Percentiles rank a stretch among this genome's conserved stretches.
Conservation (phyloP, 2,888 invertebrate genomes). For the Epinotia bilunana region DNA sequence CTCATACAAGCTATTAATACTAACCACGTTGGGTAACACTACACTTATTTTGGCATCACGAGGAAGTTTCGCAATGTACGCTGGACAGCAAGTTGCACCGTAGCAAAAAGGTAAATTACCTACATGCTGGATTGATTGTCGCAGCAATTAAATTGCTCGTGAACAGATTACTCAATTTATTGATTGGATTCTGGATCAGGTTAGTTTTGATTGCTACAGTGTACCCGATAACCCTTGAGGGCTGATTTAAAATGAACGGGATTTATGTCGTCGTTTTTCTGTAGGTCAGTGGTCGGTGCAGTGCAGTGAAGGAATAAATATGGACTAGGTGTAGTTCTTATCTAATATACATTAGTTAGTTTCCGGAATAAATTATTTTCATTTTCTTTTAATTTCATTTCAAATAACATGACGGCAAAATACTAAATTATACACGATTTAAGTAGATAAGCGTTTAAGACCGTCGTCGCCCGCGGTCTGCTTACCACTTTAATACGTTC, state of each 20-base stretch:
- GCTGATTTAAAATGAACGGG: not conserved
- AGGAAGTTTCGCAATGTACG: slow-evolving; percentile 37
- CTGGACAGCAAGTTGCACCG: slow-evolving; percentile 36
- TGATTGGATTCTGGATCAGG: slow-evolving; percentile 15
- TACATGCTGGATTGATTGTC: slow-evolving; percentile 38
- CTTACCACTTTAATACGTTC: not conserved
- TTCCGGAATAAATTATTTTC: too few species aligned
- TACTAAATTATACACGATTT: not conserved
- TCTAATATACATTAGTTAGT: too few species aligned
- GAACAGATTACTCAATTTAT: slow-evolving; percentile 30
- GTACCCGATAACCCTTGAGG: slow-evolving; percentile 7
- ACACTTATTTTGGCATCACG: slow-evolving; percentile 44
- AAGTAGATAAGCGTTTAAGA: not conserved
- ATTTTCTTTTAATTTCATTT: too few species aligned
- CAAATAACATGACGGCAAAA: not conserved
- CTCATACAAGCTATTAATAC: slow-evolving; percentile 26
- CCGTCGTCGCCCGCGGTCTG: not conserved
- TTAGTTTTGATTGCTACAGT: slow-evolving; percentile 18
- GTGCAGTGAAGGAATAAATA: not conserved
- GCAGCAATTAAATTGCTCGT: slow-evolving; percentile 30
- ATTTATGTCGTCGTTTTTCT: not conserved
- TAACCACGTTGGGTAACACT: slow-evolving; percentile 36
- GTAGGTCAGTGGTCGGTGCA: not conserved
- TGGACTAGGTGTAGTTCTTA: too few species aligned
- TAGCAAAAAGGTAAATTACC: slow-evolving; percentile 40